These are phyloP conservation scores for Trachymyrmex septentrionalis DNA, from an alignment of 1,140 invertebrate species.

Conservation along the genomic window DNA sequence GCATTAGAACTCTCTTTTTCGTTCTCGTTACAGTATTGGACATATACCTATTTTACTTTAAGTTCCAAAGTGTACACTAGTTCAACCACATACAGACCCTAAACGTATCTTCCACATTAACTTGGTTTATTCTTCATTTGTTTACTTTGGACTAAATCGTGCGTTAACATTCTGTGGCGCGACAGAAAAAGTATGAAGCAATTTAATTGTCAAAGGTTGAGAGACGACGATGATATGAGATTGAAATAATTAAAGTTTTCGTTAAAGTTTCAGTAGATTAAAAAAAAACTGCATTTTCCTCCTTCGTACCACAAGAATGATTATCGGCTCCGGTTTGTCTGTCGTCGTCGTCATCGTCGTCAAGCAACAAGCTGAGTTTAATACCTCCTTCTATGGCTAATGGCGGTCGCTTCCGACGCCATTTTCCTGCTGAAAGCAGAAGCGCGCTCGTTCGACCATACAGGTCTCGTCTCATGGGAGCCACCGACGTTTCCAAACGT, in stretches of 20 bases:
- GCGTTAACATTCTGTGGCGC: neutral
- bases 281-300: constrained; percentile 3
- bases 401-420: constrained; percentile 41
- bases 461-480: constrained; percentile 56
- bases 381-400: constrained; percentile 61
- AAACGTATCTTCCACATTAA: neutral
- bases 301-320: neutral
- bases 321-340: constrained; percentile 52
- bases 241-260: constrained; percentile 35
- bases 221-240: neutral
- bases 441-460: constrained; percentile 67
- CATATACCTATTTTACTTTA: too few species aligned
- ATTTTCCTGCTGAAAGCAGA: constrained; percentile 64
- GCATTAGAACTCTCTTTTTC: too few species aligned
- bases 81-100: too few species aligned
- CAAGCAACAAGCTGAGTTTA: constrained; percentile 63
- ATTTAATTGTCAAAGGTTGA: neutral
- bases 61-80: too few species aligned
- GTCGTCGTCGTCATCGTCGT: constrained; percentile 20
- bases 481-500: constrained; percentile 53
- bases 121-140: neutral
- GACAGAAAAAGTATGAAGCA: neutral
- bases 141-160: neutral
- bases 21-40: too few species aligned
- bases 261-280: neutral